Percentiles rank a stretch among this genome's conserved stretches.
These are phyloP conservation scores for Lasioglossum calceatum DNA, from an alignment of 2,888 invertebrate genomes.

Conservation along the genomic window DNA sequence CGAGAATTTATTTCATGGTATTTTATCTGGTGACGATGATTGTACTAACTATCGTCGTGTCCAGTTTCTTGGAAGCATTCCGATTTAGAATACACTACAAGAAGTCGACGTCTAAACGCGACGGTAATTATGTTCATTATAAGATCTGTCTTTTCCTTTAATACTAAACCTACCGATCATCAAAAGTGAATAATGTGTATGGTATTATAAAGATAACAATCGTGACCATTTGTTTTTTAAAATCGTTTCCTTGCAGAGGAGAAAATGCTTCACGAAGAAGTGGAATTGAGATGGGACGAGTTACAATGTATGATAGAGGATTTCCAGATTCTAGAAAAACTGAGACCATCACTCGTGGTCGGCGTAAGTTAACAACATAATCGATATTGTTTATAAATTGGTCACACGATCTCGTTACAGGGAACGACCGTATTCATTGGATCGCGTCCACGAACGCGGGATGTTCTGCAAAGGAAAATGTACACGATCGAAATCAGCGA, in stretches of 20 bases:
- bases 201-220: background rate
- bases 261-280: constrained; percentile 91
- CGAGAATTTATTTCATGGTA: constrained; percentile 94
- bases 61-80: constrained; percentile 95
- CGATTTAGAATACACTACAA: constrained; percentile 95
- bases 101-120: constrained; percentile 91
- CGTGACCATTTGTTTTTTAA: background rate
- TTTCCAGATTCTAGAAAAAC: constrained; percentile 85
- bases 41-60: constrained; percentile 95
- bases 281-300: constrained; percentile 90
- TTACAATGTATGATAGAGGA: constrained; percentile 87
- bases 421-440: constrained; percentile 90
- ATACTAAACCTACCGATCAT: no score
- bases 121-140: constrained; percentile 85
- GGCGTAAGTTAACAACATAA: constrained; percentile 83
- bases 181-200: no score
- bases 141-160: background rate
- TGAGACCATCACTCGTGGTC: constrained; percentile 85
- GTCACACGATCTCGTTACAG: constrained; percentile 72
- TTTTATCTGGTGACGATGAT: constrained; percentile 96
- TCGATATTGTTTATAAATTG: background rate
- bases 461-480: constrained; percentile 91
- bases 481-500: constrained; percentile 90
- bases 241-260: constrained; percentile 86
- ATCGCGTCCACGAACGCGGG: constrained; percentile 90